phyloP scores from a whole-genome alignment of 2,797 vertebrate species.

The Eulemur rubriventer region DNA sequence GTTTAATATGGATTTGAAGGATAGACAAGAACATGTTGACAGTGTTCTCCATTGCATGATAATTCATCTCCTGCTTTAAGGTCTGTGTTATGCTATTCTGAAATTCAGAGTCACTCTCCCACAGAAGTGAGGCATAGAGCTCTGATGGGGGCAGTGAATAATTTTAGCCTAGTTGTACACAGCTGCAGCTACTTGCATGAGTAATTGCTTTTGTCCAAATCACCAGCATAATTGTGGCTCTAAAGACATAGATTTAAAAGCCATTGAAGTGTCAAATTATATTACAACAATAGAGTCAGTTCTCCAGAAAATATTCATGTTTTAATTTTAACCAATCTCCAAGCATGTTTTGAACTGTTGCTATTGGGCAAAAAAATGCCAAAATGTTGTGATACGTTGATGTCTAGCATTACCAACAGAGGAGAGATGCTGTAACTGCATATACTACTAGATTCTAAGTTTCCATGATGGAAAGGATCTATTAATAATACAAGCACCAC shows the following conservation, averaged over 20 bases:
- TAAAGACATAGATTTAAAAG: constrained; percentile 76
- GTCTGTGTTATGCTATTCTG: background rate
- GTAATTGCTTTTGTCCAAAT: constrained; percentile 76
- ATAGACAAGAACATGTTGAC: background rate
- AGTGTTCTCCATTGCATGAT: background rate
- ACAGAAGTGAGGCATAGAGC: background rate
- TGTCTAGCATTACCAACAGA: background rate
- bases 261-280: constrained; percentile 73
- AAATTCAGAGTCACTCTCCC: constrained; percentile 39
- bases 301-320: constrained; percentile 66
- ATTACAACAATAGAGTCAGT: constrained; percentile 67
- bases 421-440: background rate
- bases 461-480: background rate
- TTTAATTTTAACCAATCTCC: constrained; percentile 69
- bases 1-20: background rate
- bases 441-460: background rate
- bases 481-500: background rate
- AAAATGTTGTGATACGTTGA: constrained; percentile 14
- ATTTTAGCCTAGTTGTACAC: constrained; percentile 67
- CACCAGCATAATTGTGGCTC: constrained; percentile 74
- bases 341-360: constrained; percentile 53
- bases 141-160: constrained; percentile 54
- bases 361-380: constrained; percentile 16
- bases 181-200: constrained; percentile 70
- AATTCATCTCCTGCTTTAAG: constrained; percentile 37